Percentiles rank a stretch among this genome's conserved stretches.
These are phyloP conservation scores for Selene dorsalis DNA, from an alignment of 2,797 vertebrate species.

Conservation along the genomic window DNA sequence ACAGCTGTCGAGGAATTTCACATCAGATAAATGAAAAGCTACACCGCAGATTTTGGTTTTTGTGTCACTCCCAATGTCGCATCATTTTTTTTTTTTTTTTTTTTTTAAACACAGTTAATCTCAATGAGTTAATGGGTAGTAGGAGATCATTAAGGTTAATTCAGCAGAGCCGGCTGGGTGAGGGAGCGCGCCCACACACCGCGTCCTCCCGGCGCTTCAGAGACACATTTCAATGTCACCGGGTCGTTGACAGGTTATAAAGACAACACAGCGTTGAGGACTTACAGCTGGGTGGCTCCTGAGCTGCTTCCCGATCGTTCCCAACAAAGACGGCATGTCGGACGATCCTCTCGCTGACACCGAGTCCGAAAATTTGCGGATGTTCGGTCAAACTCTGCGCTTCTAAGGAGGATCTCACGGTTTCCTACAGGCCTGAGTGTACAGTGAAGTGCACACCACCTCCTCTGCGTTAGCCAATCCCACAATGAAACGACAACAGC, in stretches of 20 bases:
- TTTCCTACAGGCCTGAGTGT: not conserved
- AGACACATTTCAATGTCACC: conserved; percentile 75
- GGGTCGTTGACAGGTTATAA: conserved; percentile 17
- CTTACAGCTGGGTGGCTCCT: conserved; percentile 82
- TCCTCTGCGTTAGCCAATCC: conserved; percentile 60
- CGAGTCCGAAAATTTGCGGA: not conserved
- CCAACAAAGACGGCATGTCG: conserved; percentile 66
- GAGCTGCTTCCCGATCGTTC: conserved; percentile 75
- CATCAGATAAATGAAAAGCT: not conserved
- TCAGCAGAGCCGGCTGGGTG: not conserved
- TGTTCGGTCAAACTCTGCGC: not conserved
- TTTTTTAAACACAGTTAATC: not conserved
- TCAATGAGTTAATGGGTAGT: too few species aligned
- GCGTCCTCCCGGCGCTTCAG: conserved; percentile 9
- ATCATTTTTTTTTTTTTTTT: not conserved
- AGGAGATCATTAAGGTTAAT: not conserved
- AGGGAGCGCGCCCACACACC: conserved; percentile 19
- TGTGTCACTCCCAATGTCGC: not conserved
- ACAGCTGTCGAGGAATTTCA: conserved; percentile 9
- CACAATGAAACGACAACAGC: conserved; percentile 52
- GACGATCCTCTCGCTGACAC: not conserved
- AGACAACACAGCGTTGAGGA: conserved; percentile 6
- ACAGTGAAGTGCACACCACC: not conserved
- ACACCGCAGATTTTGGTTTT: not conserved
- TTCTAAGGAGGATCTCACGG: conserved; percentile 4